These are phyloP conservation scores for Mormyrops attenuatus DNA, from an alignment of 2,797 vertebrate species.

Conservation along the genomic window DNA sequence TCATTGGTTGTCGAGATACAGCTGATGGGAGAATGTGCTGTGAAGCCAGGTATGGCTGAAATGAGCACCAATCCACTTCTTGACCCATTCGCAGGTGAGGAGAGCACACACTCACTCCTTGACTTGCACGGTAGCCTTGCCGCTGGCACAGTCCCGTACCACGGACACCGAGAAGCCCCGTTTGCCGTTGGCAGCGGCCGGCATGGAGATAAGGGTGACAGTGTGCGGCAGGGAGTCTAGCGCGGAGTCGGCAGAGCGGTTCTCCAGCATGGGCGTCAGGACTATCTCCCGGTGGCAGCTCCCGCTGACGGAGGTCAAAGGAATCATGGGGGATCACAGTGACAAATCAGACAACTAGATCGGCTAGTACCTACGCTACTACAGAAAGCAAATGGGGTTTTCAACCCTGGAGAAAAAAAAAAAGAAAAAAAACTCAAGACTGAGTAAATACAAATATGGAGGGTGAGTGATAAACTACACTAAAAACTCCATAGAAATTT, in stretches of 20 bases:
- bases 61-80: neutral
- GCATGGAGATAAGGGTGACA: conserved; percentile 87
- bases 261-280: conserved; percentile 86
- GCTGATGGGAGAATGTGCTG: neutral
- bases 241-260: conserved; percentile 75
- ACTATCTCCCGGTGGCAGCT: conserved; percentile 92
- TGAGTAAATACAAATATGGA: neutral
- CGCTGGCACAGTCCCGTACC: conserved; percentile 67
- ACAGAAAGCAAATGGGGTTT: neutral
- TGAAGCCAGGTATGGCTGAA: neutral
- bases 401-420: neutral
- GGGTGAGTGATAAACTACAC: neutral
- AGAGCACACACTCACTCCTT: conserved; percentile 79
- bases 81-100: neutral
- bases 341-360: neutral
- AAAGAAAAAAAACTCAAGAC: neutral
- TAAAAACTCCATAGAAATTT: neutral
- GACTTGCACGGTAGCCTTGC: conserved; percentile 78
- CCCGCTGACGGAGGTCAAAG: conserved; percentile 62
- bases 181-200: conserved; percentile 81
- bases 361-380: neutral
- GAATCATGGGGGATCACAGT: neutral
- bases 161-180: conserved; percentile 85
- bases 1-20: neutral
- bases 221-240: conserved; percentile 86